phyloP scores from a whole-genome alignment of 2,888 invertebrate species.

The Agrochola macilenta region DNA sequence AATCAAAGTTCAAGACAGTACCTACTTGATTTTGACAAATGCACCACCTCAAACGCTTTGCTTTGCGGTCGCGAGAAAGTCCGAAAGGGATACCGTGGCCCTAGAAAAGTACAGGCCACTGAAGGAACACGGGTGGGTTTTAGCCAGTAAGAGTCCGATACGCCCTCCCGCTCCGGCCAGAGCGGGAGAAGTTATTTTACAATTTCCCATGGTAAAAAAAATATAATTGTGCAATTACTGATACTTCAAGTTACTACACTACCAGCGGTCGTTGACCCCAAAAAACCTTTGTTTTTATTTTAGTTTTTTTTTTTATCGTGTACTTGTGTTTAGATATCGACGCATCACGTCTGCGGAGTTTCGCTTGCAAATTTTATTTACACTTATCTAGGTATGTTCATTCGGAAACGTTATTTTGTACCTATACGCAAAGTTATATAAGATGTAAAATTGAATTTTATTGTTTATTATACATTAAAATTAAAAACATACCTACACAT shows the following conservation, averaged over 20 bases:
- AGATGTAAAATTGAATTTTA: slow-evolving; percentile 10
- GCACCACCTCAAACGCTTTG: no score
- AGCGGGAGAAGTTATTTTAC: no score
- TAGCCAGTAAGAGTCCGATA: no score
- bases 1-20: no score
- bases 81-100: no score
- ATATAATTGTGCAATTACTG: no score
- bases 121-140: no score
- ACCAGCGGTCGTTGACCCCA: background rate
- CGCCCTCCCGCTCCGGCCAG: no score
- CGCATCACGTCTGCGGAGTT: background rate
- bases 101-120: no score
- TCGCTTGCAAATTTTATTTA: background rate
- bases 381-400: background rate
- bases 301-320: background rate
- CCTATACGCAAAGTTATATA: slow-evolving; percentile 3
- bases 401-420: slow-evolving; percentile 4
- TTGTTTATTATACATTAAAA: slow-evolving; percentile 36
- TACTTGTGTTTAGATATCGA: background rate
- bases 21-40: no score
- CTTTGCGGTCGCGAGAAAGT: no score
- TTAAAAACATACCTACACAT: slow-evolving; percentile 29
- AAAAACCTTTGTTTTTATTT: background rate
- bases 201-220: no score
- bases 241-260: background rate